Conservation (phyloP, 2,888 invertebrate genomes). For the Leucophora obtusa region DNA sequence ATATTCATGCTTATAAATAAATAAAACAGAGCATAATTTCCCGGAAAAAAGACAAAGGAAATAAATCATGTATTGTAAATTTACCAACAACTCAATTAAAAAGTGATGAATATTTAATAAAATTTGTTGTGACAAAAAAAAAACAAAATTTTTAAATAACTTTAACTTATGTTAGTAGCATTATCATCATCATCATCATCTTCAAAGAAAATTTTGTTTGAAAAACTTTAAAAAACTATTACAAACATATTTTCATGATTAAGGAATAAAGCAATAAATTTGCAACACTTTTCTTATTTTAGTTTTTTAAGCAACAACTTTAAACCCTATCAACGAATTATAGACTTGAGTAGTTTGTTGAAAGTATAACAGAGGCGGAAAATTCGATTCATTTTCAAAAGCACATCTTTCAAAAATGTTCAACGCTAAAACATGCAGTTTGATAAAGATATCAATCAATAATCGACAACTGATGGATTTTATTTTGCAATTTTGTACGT, state of each 20-base stretch:
- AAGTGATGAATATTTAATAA: neutral
- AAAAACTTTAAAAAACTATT: neutral
- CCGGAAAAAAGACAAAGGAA: neutral
- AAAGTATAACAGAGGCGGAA: neutral
- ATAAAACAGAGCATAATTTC: neutral
- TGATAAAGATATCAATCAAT: no score
- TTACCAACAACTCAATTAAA: neutral
- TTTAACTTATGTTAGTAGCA: neutral
- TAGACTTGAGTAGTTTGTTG: conserved; percentile 8
- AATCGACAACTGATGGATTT: no score
- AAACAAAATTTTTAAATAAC: neutral
- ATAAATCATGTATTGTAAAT: neutral
- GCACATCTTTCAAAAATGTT: no score
- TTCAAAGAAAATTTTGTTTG: neutral
- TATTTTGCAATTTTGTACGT: no score
- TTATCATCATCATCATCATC: neutral
- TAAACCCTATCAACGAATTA: conserved; percentile 28
- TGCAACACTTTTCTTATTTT: conserved; percentile 16
- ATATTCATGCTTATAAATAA: neutral
- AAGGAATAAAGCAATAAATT: conserved; percentile 27
- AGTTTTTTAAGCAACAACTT: neutral
- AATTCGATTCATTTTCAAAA: no score
- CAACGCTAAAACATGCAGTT: no score
- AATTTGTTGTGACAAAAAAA: neutral
- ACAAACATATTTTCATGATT: conserved; percentile 30